Evolutionary conservation across 2,113 vertebrate genomes (phyloP).

Genomic region (Chascanopsetta lugubris): DNA sequence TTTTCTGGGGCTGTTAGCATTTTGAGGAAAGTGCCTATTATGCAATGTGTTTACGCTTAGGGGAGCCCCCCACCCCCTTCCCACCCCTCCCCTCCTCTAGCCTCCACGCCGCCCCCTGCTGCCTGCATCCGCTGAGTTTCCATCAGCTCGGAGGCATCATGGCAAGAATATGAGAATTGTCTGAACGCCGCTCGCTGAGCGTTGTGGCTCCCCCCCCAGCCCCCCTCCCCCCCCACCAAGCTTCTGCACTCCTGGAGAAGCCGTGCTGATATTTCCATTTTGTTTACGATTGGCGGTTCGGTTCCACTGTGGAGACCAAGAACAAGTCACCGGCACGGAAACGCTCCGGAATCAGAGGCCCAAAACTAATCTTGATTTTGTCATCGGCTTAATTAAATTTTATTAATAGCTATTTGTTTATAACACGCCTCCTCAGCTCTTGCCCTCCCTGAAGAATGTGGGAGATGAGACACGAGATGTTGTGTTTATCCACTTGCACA

Average conservation of each 20-base stretch:
- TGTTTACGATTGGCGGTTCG: slow-evolving; percentile 27
- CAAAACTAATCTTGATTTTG: slow-evolving; percentile 41
- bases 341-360: slow-evolving; percentile 15
- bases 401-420: slow-evolving; percentile 33
- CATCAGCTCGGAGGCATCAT: slow-evolving; percentile 55
- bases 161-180: slow-evolving; percentile 51
- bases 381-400: slow-evolving; percentile 36
- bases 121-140: slow-evolving; percentile 54
- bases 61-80: too few relatives aligned
- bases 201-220: slow-evolving; percentile 49
- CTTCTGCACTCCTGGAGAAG: slow-evolving; percentile 39
- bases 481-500: slow-evolving; percentile 24
- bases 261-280: slow-evolving; percentile 55
- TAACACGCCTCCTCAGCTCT: slow-evolving; percentile 4
- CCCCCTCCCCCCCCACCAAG: slow-evolving; percentile 55
- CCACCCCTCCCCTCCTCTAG: too few relatives aligned
- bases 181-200: slow-evolving; percentile 33
- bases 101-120: too few relatives aligned
- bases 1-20: slow-evolving; percentile 79
- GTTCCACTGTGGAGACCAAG: slow-evolving; percentile 15
- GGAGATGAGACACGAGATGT: slow-evolving; percentile 1
- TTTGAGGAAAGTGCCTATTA: slow-evolving; percentile 74
- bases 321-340: slow-evolving; percentile 30
- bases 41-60: slow-evolving; percentile 72
- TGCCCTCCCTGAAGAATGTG: background rate